Base-by-base conservation (phyloP, 2,888 invertebrate genomes). In the Hedychridium roseum region DNA sequence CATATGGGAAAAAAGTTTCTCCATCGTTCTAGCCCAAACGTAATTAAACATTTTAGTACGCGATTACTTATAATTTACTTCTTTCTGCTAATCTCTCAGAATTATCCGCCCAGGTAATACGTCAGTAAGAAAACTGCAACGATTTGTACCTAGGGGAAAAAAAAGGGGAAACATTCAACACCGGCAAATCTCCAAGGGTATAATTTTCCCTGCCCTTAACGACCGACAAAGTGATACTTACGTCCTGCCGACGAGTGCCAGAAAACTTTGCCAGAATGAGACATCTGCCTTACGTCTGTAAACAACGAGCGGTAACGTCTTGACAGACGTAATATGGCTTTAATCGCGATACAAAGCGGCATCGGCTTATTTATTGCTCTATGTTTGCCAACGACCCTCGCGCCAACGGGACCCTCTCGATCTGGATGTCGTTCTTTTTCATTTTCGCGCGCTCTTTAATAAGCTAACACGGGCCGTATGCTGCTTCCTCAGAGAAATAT, bases 311-410 rank as follows among this genome's bases (percentile, higher is more conserved):
- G 57, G 43, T 56, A 64, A 53, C 62, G 65, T 68, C 70, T 71
- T 75, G 77, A 77, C 74, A 77, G 73, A 73, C 66, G 74, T 76
- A 76, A 76, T 73, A 72, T 70, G 66, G 70, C 73, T 72, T 74
- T 77, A 76, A 77, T 77, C 75, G 74, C 69, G 73, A 76, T 74
- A 74, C 72, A 71, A 68, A 71, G 46, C 49, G 28, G 43, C 36
- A 47, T 37, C 27, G 56, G 47, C 59, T 65, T 69, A 70, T 70
- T 69, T 68, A 68, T 61, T 42, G 50, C 50, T 43, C 20, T 26
- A 37, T 40, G 48, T 43, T 61, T 70, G 70, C 70, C 68, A 70
- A 64, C 57, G 35, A 56, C 46, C 32, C 54, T 57, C 59, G 46
- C 52, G 53, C 50, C 52, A 7, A 40, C 20, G 5, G 27, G 12